A percentile compares a stretch with the other conserved stretches of the same genome.
phyloP scores from a whole-genome alignment of 2,797 vertebrate species.

The Xenops minutus region DNA sequence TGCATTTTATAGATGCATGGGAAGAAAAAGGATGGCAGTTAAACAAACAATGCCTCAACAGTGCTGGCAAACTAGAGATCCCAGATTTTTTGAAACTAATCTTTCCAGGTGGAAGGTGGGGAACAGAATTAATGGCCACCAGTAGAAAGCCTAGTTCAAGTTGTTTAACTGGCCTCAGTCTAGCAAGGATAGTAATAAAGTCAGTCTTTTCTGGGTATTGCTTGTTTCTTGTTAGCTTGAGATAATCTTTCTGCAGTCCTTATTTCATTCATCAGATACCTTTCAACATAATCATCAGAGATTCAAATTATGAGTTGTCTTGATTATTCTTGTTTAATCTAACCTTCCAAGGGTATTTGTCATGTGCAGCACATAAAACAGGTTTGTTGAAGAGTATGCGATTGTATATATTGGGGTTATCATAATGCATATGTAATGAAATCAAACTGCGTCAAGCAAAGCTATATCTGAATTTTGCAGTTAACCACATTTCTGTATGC shows the following conservation, averaged over 20 bases:
- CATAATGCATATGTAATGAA: not conserved
- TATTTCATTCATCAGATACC: not conserved
- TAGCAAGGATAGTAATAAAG: not conserved
- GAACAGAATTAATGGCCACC: not conserved
- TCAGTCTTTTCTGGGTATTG: not conserved
- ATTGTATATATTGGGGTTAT: not conserved
- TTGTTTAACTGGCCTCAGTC: not conserved
- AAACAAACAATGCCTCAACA: not conserved
- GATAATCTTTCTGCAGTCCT: not conserved
- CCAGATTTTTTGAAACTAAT: not conserved
- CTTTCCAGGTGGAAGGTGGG: not conserved
- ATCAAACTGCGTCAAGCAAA: not conserved
- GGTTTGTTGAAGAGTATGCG: not conserved
- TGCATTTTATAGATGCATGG: not conserved
- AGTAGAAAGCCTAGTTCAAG: not conserved
- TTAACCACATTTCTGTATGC: not conserved
- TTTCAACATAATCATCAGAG: not conserved
- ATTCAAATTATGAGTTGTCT: not conserved
- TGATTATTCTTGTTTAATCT: not conserved
- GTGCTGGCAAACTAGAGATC: not conserved
- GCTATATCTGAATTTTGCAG: not conserved
- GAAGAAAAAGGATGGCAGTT: not conserved
- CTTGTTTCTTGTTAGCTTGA: not conserved
- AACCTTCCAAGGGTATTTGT: not conserved
- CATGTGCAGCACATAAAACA: not conserved